Conservation (phyloP, 2,797 vertebrate genomes). For the Chaunax sp. region DNA sequence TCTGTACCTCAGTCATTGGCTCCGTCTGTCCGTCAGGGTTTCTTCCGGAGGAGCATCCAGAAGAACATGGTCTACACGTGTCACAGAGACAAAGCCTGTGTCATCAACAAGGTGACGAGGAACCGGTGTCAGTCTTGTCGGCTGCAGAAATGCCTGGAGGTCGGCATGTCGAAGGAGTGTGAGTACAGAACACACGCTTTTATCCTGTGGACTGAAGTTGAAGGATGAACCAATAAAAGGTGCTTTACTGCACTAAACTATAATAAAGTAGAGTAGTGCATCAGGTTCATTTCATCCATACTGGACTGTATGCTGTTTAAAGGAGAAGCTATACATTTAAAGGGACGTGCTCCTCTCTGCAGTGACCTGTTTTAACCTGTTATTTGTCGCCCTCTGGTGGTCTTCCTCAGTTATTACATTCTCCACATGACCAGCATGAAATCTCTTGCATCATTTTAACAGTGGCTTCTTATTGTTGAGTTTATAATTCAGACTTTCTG, state of each 20-base stretch:
- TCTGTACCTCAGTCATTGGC: background rate
- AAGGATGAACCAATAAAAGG: background rate
- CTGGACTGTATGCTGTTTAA: too few relatives aligned
- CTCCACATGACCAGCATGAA: too few relatives aligned
- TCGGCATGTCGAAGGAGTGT: slow-evolving; percentile 99
- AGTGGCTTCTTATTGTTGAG: background rate
- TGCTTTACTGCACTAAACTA: too few relatives aligned
- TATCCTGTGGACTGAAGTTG: background rate
- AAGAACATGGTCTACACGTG: slow-evolving; percentile 99
- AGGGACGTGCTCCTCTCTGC: background rate
- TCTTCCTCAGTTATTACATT: background rate
- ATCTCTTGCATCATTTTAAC: too few relatives aligned
- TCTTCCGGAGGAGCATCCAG: slow-evolving; percentile 97
- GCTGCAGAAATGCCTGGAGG: slow-evolving; percentile 97
- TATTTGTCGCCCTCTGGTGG: slow-evolving; percentile 58
- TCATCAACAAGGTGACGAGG: slow-evolving; percentile 98
- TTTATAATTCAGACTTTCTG: background rate
- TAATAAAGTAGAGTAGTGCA: too few relatives aligned
- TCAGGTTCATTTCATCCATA: too few relatives aligned
- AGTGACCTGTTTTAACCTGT: background rate
- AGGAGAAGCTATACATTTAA: background rate
- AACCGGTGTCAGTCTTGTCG: slow-evolving; percentile 99
- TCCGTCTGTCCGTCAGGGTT: slow-evolving; percentile 83
- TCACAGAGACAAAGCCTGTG: slow-evolving; percentile 95
- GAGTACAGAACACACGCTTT: slow-evolving; percentile 75